Conservation (phyloP, 2,113 vertebrate species). For the Andinoacara biseriatus region DNA sequence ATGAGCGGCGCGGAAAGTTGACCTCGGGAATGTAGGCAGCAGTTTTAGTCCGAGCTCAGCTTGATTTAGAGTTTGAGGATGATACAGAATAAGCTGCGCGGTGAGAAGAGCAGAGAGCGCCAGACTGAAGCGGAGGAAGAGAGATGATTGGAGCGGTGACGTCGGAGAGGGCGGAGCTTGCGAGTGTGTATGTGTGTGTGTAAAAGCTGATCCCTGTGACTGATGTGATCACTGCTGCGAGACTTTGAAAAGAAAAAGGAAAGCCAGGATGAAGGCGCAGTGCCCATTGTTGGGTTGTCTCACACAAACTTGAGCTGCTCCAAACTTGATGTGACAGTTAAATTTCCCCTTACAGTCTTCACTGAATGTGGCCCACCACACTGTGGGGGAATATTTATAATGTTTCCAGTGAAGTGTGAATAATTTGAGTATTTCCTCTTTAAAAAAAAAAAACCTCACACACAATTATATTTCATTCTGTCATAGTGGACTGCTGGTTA, state of each 20-base stretch:
- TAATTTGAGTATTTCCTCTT: not conserved
- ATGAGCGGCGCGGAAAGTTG: constrained; percentile 23
- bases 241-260: constrained; percentile 6
- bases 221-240: constrained; percentile 43
- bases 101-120: constrained; percentile 60
- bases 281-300: constrained; percentile 18
- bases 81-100: constrained; percentile 47
- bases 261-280: constrained; percentile 1
- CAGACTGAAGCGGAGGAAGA: constrained; percentile 60
- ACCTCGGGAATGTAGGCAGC: constrained; percentile 71
- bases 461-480: not conserved
- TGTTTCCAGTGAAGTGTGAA: not conserved
- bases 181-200: not conserved
- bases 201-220: constrained; percentile 48
- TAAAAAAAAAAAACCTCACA: not conserved
- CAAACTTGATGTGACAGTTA: not conserved
- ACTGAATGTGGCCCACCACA: not conserved
- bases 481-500: not conserved
- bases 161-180: constrained; percentile 72
- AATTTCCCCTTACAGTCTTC: not conserved
- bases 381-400: not conserved
- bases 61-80: constrained; percentile 44
- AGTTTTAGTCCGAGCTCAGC: constrained; percentile 57
- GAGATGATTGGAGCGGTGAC: constrained; percentile 63
- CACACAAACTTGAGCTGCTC: not conserved